Base-by-base conservation (phyloP, 1,140 invertebrate species). In the Palaemon carinicauda region DNA sequence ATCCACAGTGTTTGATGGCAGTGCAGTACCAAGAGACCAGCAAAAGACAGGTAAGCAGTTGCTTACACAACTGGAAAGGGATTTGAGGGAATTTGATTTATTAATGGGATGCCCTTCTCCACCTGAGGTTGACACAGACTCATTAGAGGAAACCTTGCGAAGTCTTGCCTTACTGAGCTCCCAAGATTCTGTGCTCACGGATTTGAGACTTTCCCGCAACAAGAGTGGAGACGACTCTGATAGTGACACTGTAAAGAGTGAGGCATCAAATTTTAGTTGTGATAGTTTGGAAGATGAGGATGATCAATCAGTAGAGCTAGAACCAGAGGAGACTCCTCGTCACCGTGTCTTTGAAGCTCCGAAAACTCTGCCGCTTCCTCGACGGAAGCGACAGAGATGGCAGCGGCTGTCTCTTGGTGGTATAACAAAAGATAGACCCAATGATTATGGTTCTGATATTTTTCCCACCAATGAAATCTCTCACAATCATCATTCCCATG, bases 231-330 rank as follows among this genome's bases (percentile, higher is more conserved):
- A 82, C 9, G 88, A 89, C 27, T 89, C 88, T 14, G 88, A 87
- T 24, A 88, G 81, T 79, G 87, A 88, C 31, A 89, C 89, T 29
- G 87, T 89, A 15, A 86, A 82, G 53, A 89, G 89, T 75, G 87
- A 88, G 31, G 83, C 86, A n/a, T 85, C 86, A 54, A 87, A 88
- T 60, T 89, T 88, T 71, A 89, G 89, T 65, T 89, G 84, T 82
- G 89, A 89, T 80, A 89, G 89, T 86, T 80, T 89, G 50, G 86
- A 89, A 33, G 81, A 89, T 51, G 71, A 82, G 56, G 86, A 82
- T n/a, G 52, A 73, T 21, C 79, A 88, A 29, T 24, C 69, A 73
- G 33, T 24, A 24, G 19, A 69, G 4, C 4, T 27, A 69, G 33
- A 75, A 50, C 33, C 73, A 10, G 33, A 51, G 33, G 29, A 60